Evolutionary conservation across 1,140 invertebrate genomes (phyloP).

Genomic region (Olivierus martensii): DNA sequence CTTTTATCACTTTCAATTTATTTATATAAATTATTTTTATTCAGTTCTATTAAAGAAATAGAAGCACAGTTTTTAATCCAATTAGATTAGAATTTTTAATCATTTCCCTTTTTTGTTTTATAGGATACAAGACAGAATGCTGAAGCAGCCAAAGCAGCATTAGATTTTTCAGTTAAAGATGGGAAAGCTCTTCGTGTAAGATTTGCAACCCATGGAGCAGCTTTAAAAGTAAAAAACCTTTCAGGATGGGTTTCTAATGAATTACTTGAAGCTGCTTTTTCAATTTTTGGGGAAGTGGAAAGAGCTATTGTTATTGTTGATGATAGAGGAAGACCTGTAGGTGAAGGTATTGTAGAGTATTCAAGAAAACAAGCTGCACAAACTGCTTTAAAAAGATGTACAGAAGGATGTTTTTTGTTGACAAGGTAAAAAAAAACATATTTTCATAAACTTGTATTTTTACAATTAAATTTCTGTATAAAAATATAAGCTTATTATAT

Average conservation of each 20-base stretch:
- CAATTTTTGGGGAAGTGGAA: slow-evolving; percentile 84
- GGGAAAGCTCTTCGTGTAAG: slow-evolving; percentile 77
- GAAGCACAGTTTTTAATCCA: no score
- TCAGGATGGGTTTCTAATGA: slow-evolving; percentile 90
- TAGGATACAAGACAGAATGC: slow-evolving; percentile 91
- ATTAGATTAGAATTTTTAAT: no score
- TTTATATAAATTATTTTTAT: no score
- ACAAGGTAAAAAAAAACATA: no score
- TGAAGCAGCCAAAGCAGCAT: slow-evolving; percentile 86
- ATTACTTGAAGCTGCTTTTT: slow-evolving; percentile 78
- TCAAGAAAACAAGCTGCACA: slow-evolving; percentile 68
- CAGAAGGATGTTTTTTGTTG: slow-evolving; percentile 85
- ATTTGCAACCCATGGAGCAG: slow-evolving; percentile 87
- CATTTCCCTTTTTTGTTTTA: no score
- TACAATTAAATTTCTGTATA: no score
- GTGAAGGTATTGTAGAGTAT: slow-evolving; percentile 95
- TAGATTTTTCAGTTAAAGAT: slow-evolving; percentile 78
- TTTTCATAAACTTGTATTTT: no score
- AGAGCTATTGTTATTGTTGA: slow-evolving; percentile 88
- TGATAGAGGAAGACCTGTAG: slow-evolving; percentile 83
- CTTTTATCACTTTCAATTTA: no score
- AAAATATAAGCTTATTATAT: no score
- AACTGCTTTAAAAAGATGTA: slow-evolving; percentile 74
- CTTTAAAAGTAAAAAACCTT: slow-evolving; percentile 84
- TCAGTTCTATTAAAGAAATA: no score